phyloP scores from a whole-genome alignment of 2,888 invertebrate species.

The Cordylochernes scorpioides region DNA sequence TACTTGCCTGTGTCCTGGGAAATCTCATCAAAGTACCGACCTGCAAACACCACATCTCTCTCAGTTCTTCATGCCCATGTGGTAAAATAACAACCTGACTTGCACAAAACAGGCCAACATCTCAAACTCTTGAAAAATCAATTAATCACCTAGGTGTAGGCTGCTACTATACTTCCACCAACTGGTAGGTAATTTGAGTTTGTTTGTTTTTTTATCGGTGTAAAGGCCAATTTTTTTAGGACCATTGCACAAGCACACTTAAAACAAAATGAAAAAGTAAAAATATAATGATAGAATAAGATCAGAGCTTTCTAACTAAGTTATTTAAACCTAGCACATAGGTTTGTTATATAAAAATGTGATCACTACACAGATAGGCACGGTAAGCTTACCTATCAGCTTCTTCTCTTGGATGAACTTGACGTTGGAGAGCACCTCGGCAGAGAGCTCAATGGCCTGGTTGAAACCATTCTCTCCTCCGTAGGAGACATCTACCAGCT shows the following conservation, averaged over 20 bases:
- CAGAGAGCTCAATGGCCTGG: conserved; percentile 93
- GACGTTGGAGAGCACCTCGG: conserved; percentile 91
- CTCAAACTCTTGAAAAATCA: too few relatives aligned
- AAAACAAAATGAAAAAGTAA: too few relatives aligned
- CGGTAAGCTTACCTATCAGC: conserved; percentile 47
- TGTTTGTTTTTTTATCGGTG: too few relatives aligned
- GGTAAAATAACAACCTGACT: too few relatives aligned
- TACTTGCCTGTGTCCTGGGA: conserved; percentile 88
- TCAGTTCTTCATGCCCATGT: too few relatives aligned
- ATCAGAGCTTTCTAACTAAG: neutral
- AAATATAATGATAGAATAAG: too few relatives aligned
- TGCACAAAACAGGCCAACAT: too few relatives aligned
- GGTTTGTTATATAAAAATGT: neutral
- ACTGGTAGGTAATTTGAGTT: too few relatives aligned
- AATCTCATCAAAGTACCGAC: conserved; percentile 41
- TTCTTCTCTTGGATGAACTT: conserved; percentile 99
- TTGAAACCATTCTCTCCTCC: conserved; percentile 99
- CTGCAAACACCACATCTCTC: conserved; percentile 17
- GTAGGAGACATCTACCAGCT: conserved; percentile 93
- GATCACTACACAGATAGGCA: neutral
- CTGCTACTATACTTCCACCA: too few relatives aligned
- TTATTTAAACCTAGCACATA: neutral
- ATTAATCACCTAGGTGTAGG: too few relatives aligned
- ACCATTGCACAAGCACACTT: too few relatives aligned
- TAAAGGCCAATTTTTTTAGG: too few relatives aligned